Evolutionary conservation across 2,797 vertebrate genomes (phyloP), one percentile per base, ranked within the genome.

Genomic region (Hybognathus amarus): DNA sequence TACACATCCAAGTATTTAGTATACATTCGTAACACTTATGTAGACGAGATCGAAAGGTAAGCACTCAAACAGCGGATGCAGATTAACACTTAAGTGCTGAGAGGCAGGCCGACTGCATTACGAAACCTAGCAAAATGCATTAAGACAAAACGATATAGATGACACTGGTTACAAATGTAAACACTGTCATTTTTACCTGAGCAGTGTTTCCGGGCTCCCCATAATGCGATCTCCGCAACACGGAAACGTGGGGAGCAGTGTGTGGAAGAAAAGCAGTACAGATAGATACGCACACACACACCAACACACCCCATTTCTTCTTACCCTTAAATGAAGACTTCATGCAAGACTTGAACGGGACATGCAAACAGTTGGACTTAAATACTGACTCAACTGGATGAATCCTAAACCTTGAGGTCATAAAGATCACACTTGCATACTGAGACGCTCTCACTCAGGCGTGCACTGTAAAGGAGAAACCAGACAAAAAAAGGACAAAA

Each of bases 251-350:
- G 82, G 85, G 84, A 76, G 71, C 86, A 85, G 85, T 50, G 67
- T 87, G 47, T 86, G 80, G 80, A 77, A 83, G 82, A 82, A 81
- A 81, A 77, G 86, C 83, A 86, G 86, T 83, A 76, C 76, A 45
- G 68, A 89, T 78, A 47, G 45, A 17, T 47, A 47, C 45, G 5
- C 45, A 87, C 47, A 20, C 83, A 74, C 89, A 89, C 86, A 89
- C 61, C 61, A 82, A 90, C 63, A 87, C 82, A 81, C 78, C 77
- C 73, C 82, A 87, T 85, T 88, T 87, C 88, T 91, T 92, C 67
- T 89, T 89, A 90, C 92, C 90, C 91, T 94, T 91, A 94, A 93
- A 95, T 95, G 95, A 95, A 96, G 95, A 95, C 90, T 88, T 89
- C 86, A 86, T 47, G 92, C 90, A 91, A 95, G 94, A 95, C 95